Base-by-base conservation (phyloP, 2,888 invertebrate species). In the Protophormia terraenovae region DNA sequence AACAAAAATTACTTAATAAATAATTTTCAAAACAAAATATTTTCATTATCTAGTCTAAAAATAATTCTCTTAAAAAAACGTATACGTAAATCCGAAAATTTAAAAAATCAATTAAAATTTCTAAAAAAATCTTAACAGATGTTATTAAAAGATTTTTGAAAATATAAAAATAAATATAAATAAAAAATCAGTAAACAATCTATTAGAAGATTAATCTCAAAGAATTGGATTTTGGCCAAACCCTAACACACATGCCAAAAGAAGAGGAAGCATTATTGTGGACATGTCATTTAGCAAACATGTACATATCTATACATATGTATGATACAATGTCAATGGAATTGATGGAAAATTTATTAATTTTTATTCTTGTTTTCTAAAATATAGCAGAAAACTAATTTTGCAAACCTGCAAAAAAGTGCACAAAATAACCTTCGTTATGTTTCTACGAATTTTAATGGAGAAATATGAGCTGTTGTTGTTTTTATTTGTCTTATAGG, bases 151-250 rank as follows among this genome's bases (percentile, higher is more conserved):
- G 10, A 32, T 50, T 22, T 50, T 53, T 24, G 24, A 24, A 53
- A 53, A 53, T 50, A 35, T 60, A 19, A 14, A 0, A 55, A 55
- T 38, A 3, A 22, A 5, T 38, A 45, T n/a, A n/a, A n/a, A n/a
- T n/a, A n/a, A n/a, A 19, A 10, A 27, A 27, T 27, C 4, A 45
- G 19, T 45, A 4, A 10, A 27, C 24, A 64, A 45, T 27, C 16
- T 27, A 27, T 41, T 27, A 24, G 8, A 45, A 27, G 24, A 64
- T 41, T 24, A 7, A 58, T 10, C 41, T 8, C n/a, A 58, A 58
- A n/a, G n/a, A n/a, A 45, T 72, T 58, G 72, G 72, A 41, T 19
- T 27, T 10, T 58, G 45, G 29, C 32, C 72, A 32, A 60, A 27
- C 22, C 22, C n/a, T 24, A n/a, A 8, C 5, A 53, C 47, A 19